Evolutionary conservation across 1,140 invertebrate genomes (phyloP), one percentile per base, ranked within the genome.

Genomic region (Polypedilum vanderplanki): DNA sequence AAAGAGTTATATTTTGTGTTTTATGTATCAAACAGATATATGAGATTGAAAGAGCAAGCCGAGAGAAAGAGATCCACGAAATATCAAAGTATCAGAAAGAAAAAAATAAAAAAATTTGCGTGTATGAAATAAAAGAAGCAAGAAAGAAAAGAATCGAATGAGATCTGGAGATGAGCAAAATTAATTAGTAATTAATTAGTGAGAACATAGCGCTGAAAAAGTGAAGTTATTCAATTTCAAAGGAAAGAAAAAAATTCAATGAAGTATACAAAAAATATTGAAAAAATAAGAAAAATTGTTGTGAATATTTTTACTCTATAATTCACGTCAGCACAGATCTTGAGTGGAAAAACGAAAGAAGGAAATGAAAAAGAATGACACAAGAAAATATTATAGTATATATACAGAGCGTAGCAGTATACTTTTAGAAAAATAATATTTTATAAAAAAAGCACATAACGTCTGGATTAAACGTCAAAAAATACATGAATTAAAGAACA

Each of bases 381-480:
- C 20, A 10, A 70, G 18, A 70, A 70, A 20, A 20, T 5, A 22
- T 70, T 70, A 18, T 20, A 18, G 1, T 70, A 70, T 70, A 70
- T 70, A 22, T 70, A 22, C 65, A 10, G 65, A 70, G 20, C n/a
- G 10, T 9, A 70, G 8, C 20, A 70, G 18, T 70, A 70, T 33
- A 3, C 5, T 33, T 33, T 4, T 17, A 70, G 18, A 70, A 70
- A 17, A 18, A 70, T 70, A 70, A 22, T 5, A 22, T 18, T n/a
- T 17, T 17, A 67, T 3, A 15, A 67, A 67, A 67, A 67, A 67
- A 67, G 64, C n/a, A n/a, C 65, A 70, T 70, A 70, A 70, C 20
- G 20, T 18, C 65, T 70, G 65, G 65, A 70, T 70, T 70, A 70
- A 17, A 70, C 65, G 9, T 33, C 24, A 5, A 33, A 3, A 33